These are phyloP conservation scores for Sphaerophoria taeniata DNA, from an alignment of 2,888 invertebrate species.

Conservation along the genomic window DNA sequence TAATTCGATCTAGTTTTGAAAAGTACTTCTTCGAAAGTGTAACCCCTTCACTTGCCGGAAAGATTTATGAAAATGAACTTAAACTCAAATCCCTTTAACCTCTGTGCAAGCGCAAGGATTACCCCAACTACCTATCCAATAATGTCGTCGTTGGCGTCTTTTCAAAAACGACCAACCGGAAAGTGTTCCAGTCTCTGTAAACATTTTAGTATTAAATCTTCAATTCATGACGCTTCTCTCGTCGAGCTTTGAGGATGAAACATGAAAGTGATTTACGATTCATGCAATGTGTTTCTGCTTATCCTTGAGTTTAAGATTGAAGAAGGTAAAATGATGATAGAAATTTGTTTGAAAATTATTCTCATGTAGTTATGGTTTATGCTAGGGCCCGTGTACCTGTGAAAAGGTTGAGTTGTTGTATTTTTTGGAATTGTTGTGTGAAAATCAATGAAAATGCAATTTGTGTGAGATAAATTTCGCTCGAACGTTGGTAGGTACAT, in stretches of 20 bases:
- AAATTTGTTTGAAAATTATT: neutral
- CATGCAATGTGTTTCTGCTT: slow-evolving; percentile 63
- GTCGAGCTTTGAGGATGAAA: slow-evolving; percentile 15
- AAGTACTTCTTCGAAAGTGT: slow-evolving; percentile 14
- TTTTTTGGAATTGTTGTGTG: neutral
- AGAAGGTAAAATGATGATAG: neutral
- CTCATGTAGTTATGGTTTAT: neutral
- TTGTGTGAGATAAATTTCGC: slow-evolving; percentile 12
- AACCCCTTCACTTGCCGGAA: slow-evolving; percentile 54
- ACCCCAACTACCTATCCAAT: slow-evolving; percentile 37
- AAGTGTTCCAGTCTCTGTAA: slow-evolving; percentile 11
- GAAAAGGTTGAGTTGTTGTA: neutral
- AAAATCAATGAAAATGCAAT: slow-evolving; percentile 37
- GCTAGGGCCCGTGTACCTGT: neutral
- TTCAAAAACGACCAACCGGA: slow-evolving; percentile 37
- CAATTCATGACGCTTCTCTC: neutral
- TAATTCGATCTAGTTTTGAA: neutral
- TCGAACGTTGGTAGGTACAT: neutral
- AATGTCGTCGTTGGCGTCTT: neutral
- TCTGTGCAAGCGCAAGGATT: slow-evolving; percentile 31
- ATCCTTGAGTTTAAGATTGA: slow-evolving; percentile 39
- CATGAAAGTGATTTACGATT: slow-evolving; percentile 63
- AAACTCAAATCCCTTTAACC: slow-evolving; percentile 42
- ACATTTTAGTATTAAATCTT: slow-evolving; percentile 36
- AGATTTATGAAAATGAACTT: slow-evolving; percentile 53